phyloP scores from a whole-genome alignment of 2,888 invertebrate genomes.

The Digitonthophagus gazella region DNA sequence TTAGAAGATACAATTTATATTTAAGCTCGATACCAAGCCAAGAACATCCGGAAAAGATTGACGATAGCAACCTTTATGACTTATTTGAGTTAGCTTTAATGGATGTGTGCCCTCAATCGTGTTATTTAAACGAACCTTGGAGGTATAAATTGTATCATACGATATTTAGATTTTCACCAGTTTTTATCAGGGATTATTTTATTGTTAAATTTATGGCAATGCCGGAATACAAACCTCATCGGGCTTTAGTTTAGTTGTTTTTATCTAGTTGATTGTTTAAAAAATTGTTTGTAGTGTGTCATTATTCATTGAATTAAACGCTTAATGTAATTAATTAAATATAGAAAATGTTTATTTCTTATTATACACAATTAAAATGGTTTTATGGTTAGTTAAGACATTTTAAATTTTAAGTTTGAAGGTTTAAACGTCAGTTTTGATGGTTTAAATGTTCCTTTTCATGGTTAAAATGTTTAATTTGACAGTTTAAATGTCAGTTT shows the following conservation, averaged over 20 bases:
- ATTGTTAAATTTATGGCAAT: conserved; percentile 63
- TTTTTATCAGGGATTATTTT: conserved; percentile 58
- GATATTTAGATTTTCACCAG: conserved; percentile 63
- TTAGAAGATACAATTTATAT: conserved; percentile 62
- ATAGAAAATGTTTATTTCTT: background rate
- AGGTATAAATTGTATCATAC: conserved; percentile 66
- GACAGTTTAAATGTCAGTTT: no score
- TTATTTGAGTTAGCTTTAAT: conserved; percentile 64
- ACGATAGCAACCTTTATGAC: conserved; percentile 56
- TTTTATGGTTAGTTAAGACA: no score
- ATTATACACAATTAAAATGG: conserved; percentile 3
- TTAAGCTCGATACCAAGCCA: conserved; percentile 51
- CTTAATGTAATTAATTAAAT: background rate
- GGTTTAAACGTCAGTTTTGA: no score
- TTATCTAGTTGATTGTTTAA: background rate
- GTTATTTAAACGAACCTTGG: conserved; percentile 70
- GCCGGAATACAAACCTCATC: conserved; percentile 51
- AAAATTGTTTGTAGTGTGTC: background rate
- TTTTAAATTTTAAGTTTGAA: no score
- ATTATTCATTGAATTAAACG: no score
- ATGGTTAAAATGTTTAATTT: no score
- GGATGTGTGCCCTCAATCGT: conserved; percentile 57
- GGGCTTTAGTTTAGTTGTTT: background rate
- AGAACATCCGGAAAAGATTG: conserved; percentile 56
- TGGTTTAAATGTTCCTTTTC: no score